These are phyloP conservation scores for Tokudaia tokunoshimensis DNA, from an alignment of 2,797 vertebrate genomes.

Conservation along the genomic window DNA sequence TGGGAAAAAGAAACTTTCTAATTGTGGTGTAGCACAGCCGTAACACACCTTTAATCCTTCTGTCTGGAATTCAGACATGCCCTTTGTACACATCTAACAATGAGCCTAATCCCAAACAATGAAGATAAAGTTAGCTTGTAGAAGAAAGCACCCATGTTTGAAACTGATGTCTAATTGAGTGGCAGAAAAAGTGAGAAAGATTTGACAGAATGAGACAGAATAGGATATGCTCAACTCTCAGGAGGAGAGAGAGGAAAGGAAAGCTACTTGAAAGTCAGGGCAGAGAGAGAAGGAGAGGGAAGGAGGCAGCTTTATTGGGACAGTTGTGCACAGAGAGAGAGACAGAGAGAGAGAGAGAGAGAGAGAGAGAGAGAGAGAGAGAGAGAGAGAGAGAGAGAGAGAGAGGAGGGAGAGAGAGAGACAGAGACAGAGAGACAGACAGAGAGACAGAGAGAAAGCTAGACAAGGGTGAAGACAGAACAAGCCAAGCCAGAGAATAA, in stretches of 20 bases:
- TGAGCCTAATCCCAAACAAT: too few relatives aligned
- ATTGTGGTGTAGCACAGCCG: background rate
- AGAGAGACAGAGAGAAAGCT: background rate
- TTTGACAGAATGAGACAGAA: background rate
- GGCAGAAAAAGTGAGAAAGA: background rate
- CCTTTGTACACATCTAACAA: too few relatives aligned
- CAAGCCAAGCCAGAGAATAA: background rate
- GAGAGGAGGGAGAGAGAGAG: background rate
- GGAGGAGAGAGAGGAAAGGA: background rate
- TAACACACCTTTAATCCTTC: background rate
- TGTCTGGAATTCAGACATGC: background rate
- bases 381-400: background rate
- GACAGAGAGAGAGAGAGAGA: background rate
- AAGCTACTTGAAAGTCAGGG: background rate
- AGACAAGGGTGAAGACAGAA: background rate
- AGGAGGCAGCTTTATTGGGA: background rate
- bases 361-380: background rate
- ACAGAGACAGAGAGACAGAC: background rate
- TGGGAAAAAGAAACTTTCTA: background rate
- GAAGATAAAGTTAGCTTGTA: background rate
- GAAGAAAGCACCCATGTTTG: too few relatives aligned
- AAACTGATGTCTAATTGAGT: background rate
- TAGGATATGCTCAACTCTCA: background rate
- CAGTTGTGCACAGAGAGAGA: background rate
- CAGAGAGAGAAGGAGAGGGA: background rate